Percentiles rank a stretch among this genome's conserved stretches.
Evolutionary conservation across 2,113 vertebrate species (phyloP).

Genomic region (Tiliqua scincoides): DNA sequence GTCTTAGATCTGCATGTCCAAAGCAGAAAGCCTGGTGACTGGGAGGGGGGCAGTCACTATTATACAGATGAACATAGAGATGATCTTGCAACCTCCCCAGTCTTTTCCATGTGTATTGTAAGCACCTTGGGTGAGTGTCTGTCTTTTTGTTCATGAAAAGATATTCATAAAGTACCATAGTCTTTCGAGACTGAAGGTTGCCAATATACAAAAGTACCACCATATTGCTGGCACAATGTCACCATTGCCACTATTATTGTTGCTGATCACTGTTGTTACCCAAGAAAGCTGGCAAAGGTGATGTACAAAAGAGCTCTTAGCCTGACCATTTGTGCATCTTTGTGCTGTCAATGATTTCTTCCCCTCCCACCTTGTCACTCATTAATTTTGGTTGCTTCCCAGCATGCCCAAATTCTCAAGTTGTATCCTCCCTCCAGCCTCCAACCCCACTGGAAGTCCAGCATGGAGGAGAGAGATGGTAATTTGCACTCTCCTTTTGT

Average conservation of each 20-base stretch:
- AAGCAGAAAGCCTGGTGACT: too few species aligned
- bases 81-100: too few species aligned
- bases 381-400: conserved; percentile 39
- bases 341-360: background rate
- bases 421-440: background rate
- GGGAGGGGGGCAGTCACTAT: too few species aligned
- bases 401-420: background rate
- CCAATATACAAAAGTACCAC: too few species aligned
- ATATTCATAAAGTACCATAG: too few species aligned
- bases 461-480: conserved; percentile 34
- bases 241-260: too few species aligned
- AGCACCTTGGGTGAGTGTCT: too few species aligned
- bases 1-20: too few species aligned
- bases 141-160: too few species aligned
- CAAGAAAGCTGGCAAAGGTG: background rate
- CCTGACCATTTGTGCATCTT: background rate
- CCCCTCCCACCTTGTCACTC: background rate
- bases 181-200: too few species aligned
- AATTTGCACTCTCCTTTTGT: conserved; percentile 70
- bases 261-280: background rate
- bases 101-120: too few species aligned
- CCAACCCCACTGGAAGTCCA: background rate
- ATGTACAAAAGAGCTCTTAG: background rate
- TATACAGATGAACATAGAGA: too few species aligned
- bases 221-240: background rate